Evolutionary conservation across 2,797 vertebrate genomes (phyloP), one percentile per base, ranked within the genome.

Genomic region (Oceanodroma leucorhoa): DNA sequence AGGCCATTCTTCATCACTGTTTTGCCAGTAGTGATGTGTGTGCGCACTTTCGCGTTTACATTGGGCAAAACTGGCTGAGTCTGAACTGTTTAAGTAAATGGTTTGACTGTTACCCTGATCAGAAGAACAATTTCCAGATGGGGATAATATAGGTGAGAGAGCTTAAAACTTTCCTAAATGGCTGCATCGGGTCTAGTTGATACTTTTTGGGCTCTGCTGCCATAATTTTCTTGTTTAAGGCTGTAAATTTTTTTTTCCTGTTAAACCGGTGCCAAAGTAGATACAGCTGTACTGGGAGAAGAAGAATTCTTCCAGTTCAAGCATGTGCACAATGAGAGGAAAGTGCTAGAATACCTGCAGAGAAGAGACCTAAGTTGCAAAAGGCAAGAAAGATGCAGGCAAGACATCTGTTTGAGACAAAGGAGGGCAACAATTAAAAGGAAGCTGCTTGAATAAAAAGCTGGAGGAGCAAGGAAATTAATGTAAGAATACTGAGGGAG

Each of bases 1-100:
- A n/a, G 76, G 32, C 30, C 3, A 0, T n/a, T 71, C 24, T 34
- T 55, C 4, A 2, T 54, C 2, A 0, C 41, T 22, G 19, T 45
- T 54, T 67, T 62, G 66, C 17, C 6, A 8, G 36, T 3, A 34
- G 26, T 11, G 10, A 14, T 12, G 29, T 4, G 3, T 29, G 41
- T 32, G n/a, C 0, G 2, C 6, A 0, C 14, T 41, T 76, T 24
- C 3, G 1, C 1, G 0, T 45, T 65, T 51, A 23, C 12, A 2
- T 23, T 46, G 32, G 27, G 34, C 14, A 57, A 48, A 67, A 29
- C 12, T 20, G 43, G 10, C 36, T 14, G 34, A 29, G 38, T 51
- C 30, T 19, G 16, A 61, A 13, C 26, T 7, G 29, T 41, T 66
- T 5, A 24, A 79, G n/a, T 54, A 54, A 57, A 41, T 32, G 36